Base-by-base conservation (phyloP, 2,888 invertebrate genomes). In the Cryptocheilus praepositus region DNA sequence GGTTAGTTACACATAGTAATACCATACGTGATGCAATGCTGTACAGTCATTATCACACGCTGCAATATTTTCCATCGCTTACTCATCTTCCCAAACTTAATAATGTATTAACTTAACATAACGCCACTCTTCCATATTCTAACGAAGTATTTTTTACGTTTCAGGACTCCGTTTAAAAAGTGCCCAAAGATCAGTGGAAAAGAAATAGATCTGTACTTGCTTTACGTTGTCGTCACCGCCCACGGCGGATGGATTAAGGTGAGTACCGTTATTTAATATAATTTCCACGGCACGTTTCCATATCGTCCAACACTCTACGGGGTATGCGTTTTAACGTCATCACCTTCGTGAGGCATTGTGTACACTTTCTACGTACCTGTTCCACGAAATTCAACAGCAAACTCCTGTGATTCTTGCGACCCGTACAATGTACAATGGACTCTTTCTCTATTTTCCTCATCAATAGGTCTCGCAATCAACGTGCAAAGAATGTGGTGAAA, bases 211-310 rank as follows among this genome's bases (percentile, higher is more conserved):
- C 92, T 99, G 79, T 97, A 95, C 90, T 92, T 94, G 72, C 93
- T 99, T 80, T 99, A 98, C 90, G 94, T 93, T 82, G 92, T 96
- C 86, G 98, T 99, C 60, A 97, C 96, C 81, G 94, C 94, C 75
- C 92, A 95, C 83, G 98, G 98, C 81, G 99, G 99, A 82, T 95
- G 98, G 92, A 93, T 96, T 81, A 98, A 97, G 94, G 98, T 98
- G 89, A 90, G 89, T 85, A 49, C 56, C 36, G 36, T 7, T 36
- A 11, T 36, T 36, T 36, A 49, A 49, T 19, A 18, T 49, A 11
- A 49, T 19, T 49, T 49, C n/a, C 19, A 49, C 19, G 16, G 49
- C 49, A 19, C 18, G 16, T 49, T 5, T 18, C 19, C 49, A 4
- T 49, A 16, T n/a, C 2, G 19, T 49, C n/a, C 19, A 18, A 11